Percentiles rank a stretch among this genome's conserved stretches.
Conservation (phyloP, 2,113 vertebrate genomes). For the Amphilophus citrinellus region DNA sequence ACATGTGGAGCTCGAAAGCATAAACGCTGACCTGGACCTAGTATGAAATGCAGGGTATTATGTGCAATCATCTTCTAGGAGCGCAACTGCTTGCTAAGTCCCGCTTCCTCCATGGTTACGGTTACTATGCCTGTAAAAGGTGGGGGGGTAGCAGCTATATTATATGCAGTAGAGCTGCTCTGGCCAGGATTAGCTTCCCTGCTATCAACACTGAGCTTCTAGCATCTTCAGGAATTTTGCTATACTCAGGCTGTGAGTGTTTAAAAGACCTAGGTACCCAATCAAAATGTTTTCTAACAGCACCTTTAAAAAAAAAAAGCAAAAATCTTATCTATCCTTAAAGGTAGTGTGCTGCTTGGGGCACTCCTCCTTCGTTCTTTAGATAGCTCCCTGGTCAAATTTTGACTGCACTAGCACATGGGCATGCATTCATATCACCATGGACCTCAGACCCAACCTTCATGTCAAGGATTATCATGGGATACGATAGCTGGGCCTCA, state of each 20-base stretch:
- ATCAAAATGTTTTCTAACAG: neutral
- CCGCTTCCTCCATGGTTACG: neutral
- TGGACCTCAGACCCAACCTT: neutral
- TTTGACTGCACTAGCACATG: neutral
- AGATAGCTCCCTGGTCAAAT: neutral
- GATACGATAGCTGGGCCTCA: neutral
- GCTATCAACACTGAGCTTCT: neutral
- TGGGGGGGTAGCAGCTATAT: neutral
- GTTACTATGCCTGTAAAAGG: neutral
- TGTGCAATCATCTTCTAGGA: neutral
- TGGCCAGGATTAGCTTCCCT: neutral
- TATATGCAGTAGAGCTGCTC: neutral
- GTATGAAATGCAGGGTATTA: neutral
- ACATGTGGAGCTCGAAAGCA: neutral
- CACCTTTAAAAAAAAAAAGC: neutral
- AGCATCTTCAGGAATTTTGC: neutral
- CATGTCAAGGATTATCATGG: neutral
- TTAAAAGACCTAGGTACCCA: constrained; percentile 2
- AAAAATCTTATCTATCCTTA: neutral
- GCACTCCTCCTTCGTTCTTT: neutral
- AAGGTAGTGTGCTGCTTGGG: neutral
- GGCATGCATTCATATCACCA: neutral
- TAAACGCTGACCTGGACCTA: neutral
- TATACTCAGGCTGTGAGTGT: neutral
- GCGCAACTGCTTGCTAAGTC: neutral